phyloP scores from a whole-genome alignment of 2,113 vertebrate genomes.

The Axis porcinus region DNA sequence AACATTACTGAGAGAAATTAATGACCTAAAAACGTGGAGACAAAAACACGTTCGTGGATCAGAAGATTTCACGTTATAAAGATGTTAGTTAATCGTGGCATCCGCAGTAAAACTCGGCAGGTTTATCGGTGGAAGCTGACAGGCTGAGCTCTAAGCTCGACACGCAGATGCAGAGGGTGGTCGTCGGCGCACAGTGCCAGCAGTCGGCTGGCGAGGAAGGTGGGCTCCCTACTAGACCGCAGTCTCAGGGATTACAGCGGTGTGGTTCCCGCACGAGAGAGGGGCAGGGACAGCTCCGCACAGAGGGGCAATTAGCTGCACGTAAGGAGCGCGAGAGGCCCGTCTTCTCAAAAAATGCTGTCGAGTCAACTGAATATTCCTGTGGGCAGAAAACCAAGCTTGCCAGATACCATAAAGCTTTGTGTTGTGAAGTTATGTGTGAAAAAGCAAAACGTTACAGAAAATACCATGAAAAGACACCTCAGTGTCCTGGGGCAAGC shows the following conservation, averaged over 20 bases:
- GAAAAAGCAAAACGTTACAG: not conserved
- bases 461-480: too few species aligned
- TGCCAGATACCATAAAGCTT: fast-evolving
- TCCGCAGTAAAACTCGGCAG: not conserved
- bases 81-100: not conserved
- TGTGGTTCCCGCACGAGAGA: fast-evolving
- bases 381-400: not conserved
- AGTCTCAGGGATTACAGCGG: too few species aligned
- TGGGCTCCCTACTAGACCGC: too few species aligned
- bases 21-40: not conserved
- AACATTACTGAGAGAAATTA: not conserved
- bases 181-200: not conserved
- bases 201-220: too few species aligned
- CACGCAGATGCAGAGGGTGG: not conserved
- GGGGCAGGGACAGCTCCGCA: not conserved
- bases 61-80: not conserved
- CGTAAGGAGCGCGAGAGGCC: not conserved
- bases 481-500: not conserved
- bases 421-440: not conserved
- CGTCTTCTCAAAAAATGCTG: not conserved
- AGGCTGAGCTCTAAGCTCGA: not conserved
- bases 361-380: not conserved
- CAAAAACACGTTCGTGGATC: not conserved
- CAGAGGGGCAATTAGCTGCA: fast-evolving
- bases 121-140: not conserved